Percentiles rank a stretch among this genome's conserved stretches.
phyloP scores from a whole-genome alignment of 2,797 vertebrate species.

The Sphenopsis melanotis region DNA sequence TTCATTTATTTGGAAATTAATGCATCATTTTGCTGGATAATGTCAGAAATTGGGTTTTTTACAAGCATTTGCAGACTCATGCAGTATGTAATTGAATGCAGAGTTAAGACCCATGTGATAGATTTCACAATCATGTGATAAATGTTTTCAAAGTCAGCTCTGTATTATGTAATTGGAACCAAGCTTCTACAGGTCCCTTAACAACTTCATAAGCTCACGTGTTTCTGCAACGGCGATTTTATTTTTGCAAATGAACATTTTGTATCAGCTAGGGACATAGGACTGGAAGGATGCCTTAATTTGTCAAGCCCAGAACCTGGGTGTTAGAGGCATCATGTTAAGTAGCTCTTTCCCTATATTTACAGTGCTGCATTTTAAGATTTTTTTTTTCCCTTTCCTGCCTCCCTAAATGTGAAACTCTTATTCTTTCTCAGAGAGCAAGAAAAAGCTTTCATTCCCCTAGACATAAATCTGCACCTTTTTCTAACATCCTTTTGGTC shows the following conservation, averaged over 20 bases:
- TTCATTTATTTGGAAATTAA: not conserved
- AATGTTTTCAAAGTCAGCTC: conserved; percentile 10
- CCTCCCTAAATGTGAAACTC: not conserved
- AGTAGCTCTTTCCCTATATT: not conserved
- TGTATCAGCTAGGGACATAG: not conserved
- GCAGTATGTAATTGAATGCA: not conserved
- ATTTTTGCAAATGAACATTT: not conserved
- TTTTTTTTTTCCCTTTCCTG: not conserved
- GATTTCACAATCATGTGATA: not conserved
- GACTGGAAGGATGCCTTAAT: not conserved
- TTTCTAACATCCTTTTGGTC: not conserved
- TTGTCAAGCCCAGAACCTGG: not conserved
- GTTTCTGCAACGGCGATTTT: not conserved
- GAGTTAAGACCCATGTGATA: not conserved
- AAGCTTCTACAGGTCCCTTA: not conserved
- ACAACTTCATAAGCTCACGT: not conserved
- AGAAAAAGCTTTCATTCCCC: not conserved
- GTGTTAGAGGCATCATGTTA: not conserved
- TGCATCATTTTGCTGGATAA: not conserved
- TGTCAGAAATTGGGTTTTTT: not conserved
- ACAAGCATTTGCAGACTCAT: not conserved
- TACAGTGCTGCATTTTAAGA: not conserved
- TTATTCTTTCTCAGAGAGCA: not conserved
- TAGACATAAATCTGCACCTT: not conserved
- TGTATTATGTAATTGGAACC: not conserved